These are phyloP conservation scores for Drosophila simulans DNA, from an alignment of 1,140 invertebrate genomes.

Conservation along the genomic window DNA sequence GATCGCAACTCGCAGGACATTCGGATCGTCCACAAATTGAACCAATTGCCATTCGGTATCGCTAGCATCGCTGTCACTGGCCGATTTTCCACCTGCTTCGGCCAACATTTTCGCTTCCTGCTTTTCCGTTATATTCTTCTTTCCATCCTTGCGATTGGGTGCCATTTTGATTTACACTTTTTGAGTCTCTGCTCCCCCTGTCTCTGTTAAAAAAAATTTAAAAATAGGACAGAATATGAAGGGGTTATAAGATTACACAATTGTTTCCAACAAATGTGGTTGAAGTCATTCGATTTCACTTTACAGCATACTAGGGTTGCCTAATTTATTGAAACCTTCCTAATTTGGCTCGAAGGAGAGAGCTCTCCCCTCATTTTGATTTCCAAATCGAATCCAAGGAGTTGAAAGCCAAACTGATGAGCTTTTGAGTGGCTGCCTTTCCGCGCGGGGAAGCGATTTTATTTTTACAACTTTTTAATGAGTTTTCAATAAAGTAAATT, in stretches of 20 bases:
- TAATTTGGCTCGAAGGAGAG: too few relatives aligned
- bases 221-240: background rate
- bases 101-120: background rate
- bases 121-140: background rate
- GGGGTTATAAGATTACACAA: background rate
- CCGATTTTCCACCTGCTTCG: background rate
- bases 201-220: background rate
- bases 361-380: background rate
- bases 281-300: too few relatives aligned
- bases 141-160: background rate
- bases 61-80: background rate
- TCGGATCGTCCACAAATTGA: slow-evolving; percentile 27
- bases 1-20: slow-evolving; percentile 38
- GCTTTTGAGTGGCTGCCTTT: slow-evolving; percentile 4
- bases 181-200: background rate
- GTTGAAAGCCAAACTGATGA: slow-evolving; percentile 6
- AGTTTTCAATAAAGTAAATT: slow-evolving; percentile 63
- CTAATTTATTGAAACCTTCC: too few relatives aligned
- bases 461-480: slow-evolving; percentile 70
- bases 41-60: background rate
- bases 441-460: slow-evolving; percentile 1
- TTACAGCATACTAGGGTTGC: too few relatives aligned
- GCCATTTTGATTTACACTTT: background rate
- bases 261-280: too few relatives aligned
- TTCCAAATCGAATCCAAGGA: background rate